These are phyloP conservation scores for Lasioglossum calceatum DNA, from an alignment of 2,888 invertebrate genomes.

Conservation along the genomic window DNA sequence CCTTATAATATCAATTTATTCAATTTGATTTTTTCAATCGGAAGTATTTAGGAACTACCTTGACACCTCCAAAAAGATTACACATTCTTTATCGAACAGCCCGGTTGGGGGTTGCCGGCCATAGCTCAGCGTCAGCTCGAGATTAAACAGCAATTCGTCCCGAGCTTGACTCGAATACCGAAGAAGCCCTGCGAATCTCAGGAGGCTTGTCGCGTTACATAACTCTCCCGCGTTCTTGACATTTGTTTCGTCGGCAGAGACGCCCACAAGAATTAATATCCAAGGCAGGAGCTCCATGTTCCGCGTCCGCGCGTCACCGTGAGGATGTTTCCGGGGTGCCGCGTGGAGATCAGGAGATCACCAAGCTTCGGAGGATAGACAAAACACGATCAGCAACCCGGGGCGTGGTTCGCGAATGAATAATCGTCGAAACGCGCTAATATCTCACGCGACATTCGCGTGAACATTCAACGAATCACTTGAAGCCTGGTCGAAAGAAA, in stretches of 20 bases:
- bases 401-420: slow-evolving; percentile 50
- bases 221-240: slow-evolving; percentile 11
- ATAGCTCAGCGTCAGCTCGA: neutral
- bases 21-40: neutral
- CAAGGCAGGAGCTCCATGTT: neutral
- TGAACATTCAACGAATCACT: neutral
- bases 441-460: neutral
- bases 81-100: neutral
- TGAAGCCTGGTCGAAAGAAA: neutral
- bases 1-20: neutral
- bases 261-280: slow-evolving; percentile 29
- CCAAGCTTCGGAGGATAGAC: slow-evolving; percentile 46
- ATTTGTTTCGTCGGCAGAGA: slow-evolving; percentile 4
- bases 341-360: neutral
- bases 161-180: neutral
- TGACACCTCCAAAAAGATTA: too few relatives aligned
- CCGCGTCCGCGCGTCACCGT: neutral
- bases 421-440: slow-evolving; percentile 29
- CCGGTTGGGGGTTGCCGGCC: neutral
- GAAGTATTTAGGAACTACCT: neutral
- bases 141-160: neutral
- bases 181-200: neutral
- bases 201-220: neutral
- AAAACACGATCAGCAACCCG: slow-evolving; percentile 53
- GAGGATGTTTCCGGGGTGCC: neutral